Percentiles rank a stretch among this genome's conserved stretches.
These are phyloP conservation scores for Littorina saxatilis DNA, from an alignment of 1,140 invertebrate species.

Conservation along the genomic window DNA sequence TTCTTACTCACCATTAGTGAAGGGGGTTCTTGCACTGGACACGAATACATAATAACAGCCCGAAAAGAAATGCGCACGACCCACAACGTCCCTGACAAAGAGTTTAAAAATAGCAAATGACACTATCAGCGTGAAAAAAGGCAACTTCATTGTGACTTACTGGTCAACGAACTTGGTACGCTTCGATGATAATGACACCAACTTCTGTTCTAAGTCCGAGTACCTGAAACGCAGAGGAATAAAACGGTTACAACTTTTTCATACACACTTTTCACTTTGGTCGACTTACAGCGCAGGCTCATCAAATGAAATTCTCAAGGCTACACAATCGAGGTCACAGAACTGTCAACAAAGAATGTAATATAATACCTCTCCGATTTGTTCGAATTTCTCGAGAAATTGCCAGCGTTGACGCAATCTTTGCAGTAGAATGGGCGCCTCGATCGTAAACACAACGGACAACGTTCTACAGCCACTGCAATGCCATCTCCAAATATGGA, in stretches of 20 bases:
- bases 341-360: background rate
- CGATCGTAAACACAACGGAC: slow-evolving; percentile 6
- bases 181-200: background rate
- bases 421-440: slow-evolving; percentile 18
- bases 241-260: too few species aligned
- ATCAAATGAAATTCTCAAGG: background rate
- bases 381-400: background rate
- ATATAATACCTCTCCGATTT: slow-evolving; percentile 1
- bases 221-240: background rate
- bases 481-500: background rate
- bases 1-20: too few species aligned
- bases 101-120: slow-evolving; percentile 4
- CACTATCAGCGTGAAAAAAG: background rate
- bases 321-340: background rate
- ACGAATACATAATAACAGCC: too few species aligned
- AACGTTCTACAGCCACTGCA: slow-evolving; percentile 18
- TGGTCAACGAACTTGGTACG: background rate
- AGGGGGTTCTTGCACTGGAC: too few species aligned
- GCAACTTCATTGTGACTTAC: background rate
- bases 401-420: slow-evolving; percentile 17
- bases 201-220: background rate
- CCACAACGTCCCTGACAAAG: background rate
- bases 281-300: too few species aligned
- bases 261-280: background rate
- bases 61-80: background rate